Conservation (phyloP, 2,888 invertebrate genomes). For the Nemoura dubitans region DNA sequence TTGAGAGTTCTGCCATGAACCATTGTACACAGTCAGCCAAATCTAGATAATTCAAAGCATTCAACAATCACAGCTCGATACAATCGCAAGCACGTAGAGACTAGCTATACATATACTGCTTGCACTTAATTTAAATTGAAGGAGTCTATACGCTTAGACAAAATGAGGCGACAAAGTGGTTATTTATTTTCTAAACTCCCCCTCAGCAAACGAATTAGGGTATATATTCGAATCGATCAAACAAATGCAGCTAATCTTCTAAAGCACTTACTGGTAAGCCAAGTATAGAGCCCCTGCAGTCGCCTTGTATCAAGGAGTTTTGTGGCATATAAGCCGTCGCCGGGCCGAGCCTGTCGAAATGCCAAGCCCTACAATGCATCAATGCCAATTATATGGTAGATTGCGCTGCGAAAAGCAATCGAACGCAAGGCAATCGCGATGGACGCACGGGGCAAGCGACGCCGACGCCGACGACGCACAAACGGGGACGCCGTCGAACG, state of each 20-base stretch:
- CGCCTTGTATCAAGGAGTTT: neutral
- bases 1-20: neutral
- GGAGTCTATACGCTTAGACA: neutral
- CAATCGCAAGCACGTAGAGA: neutral
- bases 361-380: neutral
- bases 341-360: neutral
- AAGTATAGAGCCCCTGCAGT: neutral
- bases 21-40: neutral
- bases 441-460: too few relatives aligned
- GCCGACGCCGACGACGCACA: neutral
- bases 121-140: neutral
- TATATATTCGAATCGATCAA: neutral
- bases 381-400: neutral
- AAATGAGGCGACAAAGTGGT: neutral
- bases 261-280: neutral
- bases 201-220: neutral
- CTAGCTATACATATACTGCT: neutral
- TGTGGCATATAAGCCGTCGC: neutral
- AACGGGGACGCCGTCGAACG: neutral
- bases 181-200: neutral
- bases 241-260: neutral
- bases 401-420: neutral
- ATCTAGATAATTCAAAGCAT: neutral
- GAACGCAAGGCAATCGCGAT: neutral
- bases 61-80: neutral